phyloP scores from a whole-genome alignment of 2,797 vertebrate genomes.

The Coilia nasus region DNA sequence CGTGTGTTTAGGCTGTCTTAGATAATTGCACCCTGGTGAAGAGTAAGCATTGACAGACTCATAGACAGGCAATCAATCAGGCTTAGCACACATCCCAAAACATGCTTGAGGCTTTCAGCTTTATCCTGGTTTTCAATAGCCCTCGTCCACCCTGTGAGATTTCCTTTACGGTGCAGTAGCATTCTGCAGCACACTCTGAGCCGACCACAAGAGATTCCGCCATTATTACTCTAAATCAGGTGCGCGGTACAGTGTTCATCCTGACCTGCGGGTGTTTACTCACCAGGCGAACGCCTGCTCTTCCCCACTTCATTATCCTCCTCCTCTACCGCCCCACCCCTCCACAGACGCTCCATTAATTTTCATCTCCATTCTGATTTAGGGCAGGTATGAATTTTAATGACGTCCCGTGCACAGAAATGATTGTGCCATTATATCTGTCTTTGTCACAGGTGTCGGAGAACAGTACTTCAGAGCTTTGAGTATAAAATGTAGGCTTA shows the following conservation, averaged over 20 bases:
- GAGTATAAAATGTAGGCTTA: slow-evolving; percentile 27
- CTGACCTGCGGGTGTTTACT: slow-evolving; percentile 59
- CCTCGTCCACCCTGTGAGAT: slow-evolving; percentile 58
- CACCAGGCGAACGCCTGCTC: slow-evolving; percentile 57
- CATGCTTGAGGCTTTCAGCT: slow-evolving; percentile 49
- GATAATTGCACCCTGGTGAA: slow-evolving; percentile 43
- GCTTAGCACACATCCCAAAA: slow-evolving; percentile 59
- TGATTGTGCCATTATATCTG: slow-evolving; percentile 45
- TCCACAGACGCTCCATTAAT: slow-evolving; percentile 39
- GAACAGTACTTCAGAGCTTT: not conserved
- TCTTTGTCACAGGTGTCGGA: not conserved
- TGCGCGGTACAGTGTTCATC: slow-evolving; percentile 54
- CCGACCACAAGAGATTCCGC: slow-evolving; percentile 35
- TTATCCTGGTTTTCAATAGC: slow-evolving; percentile 50
- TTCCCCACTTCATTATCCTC: slow-evolving; percentile 59
- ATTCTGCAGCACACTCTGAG: slow-evolving; percentile 22
- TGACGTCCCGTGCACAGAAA: slow-evolving; percentile 60
- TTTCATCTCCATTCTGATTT: slow-evolving; percentile 72
- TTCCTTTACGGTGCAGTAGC: slow-evolving; percentile 48
- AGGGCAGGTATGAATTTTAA: slow-evolving; percentile 71
- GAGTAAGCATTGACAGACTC: slow-evolving; percentile 57
- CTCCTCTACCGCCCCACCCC: not conserved
- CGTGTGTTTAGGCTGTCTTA: slow-evolving; percentile 40
- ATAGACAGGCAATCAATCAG: slow-evolving; percentile 61
- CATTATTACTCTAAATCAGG: slow-evolving; percentile 64